A percentile compares a stretch with the other conserved stretches of the same genome.
Conservation (phyloP, 2,797 vertebrate genomes). For the Phalanger gymnotis region DNA sequence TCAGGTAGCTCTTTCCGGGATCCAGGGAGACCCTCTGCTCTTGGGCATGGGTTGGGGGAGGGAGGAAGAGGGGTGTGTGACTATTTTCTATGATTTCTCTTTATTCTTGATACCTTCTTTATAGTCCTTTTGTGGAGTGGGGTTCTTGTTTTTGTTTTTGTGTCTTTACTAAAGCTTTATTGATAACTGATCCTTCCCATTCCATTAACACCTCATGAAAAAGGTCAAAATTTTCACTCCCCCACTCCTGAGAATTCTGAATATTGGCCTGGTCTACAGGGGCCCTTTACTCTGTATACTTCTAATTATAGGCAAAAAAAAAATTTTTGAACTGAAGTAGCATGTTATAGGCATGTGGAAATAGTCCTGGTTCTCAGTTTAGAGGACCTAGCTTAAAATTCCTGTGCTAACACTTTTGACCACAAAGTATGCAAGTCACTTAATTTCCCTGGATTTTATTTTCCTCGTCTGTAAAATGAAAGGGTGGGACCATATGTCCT, state of each 20-base stretch:
- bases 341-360: background rate
- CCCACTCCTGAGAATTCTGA: background rate
- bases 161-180: background rate
- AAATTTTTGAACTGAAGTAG: background rate
- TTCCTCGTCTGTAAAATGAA: too few species aligned
- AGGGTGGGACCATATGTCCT: too few species aligned
- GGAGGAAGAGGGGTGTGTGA: too few species aligned
- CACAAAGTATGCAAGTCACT: too few species aligned
- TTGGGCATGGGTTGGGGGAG: background rate
- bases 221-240: background rate
- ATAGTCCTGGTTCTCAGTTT: background rate
- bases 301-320: background rate
- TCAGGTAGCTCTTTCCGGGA: background rate
- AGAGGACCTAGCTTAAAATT: background rate
- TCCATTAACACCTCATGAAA: background rate
- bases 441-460: too few species aligned
- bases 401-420: background rate
- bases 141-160: background rate
- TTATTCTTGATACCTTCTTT: background rate
- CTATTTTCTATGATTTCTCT: background rate
- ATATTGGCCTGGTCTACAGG: background rate
- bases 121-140: background rate
- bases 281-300: background rate
- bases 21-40: background rate
- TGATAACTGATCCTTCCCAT: background rate